Base-by-base conservation (phyloP, 2,113 vertebrate genomes). In the Brachionichthys hirsutus region DNA sequence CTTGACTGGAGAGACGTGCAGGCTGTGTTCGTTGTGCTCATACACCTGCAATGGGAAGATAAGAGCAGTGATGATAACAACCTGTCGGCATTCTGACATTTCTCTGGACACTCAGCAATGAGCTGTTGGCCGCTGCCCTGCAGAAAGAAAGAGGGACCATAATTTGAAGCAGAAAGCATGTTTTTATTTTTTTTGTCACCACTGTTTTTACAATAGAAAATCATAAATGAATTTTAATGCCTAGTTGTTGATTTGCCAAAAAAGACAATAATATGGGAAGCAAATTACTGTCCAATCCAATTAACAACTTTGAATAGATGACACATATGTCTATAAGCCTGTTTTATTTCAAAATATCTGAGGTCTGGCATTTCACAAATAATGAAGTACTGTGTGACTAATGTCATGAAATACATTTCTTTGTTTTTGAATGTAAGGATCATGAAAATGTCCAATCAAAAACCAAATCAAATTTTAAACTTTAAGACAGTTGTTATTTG, bases 71-170 rank as follows among this genome's bases (percentile, higher is more conserved):
- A 78, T 67, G 86, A 89, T 89, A 89, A 89, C 75, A 85, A 82
- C 77, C 82, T 85, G 87, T 81, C 82, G 68, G 68, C 77, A 77
- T 75, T 53, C 78, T 85, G 89, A 88, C 85, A 90, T 87, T 90
- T 83, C 80, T 87, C 73, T 82, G 85, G 84, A 90, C 82, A 75
- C 35, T 86, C 70, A 52, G 80, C 81, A 78, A 75, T 71, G 68
- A 81, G 70, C 71, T 75, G 71, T 44, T 77, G 58, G 81, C 61
- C 73, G 62, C 73, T 67, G 53, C 46, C 60, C 52, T 56, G 47
- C 40, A 7, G 75, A 83, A 63, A 75, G 36, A 74, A 70, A 40
- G 17, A 20, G 24, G 62, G 63, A 52, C 16, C 9, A 14, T 48
- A 57, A 67, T 76, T 80, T 71, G 16, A 66, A 73, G 49, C 54